Percentiles rank a stretch among this genome's conserved stretches.
phyloP scores from a whole-genome alignment of 1,140 invertebrate species.

The Platyscapa corneri region DNA sequence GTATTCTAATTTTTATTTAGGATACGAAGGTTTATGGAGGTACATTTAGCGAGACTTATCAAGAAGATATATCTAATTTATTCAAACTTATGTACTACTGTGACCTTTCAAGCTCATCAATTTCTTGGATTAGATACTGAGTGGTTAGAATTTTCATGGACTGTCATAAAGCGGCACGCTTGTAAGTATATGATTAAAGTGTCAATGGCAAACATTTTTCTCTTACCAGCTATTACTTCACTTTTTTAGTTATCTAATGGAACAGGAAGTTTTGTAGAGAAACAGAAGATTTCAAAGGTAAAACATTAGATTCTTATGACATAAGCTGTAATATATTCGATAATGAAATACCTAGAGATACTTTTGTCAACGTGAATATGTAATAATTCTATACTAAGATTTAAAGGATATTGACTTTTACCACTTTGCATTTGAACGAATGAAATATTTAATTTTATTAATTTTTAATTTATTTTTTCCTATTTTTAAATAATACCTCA shows the following conservation, averaged over 20 bases:
- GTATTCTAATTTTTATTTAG: constrained; percentile 1
- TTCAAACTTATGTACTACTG: not conserved
- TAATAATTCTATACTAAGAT: not conserved
- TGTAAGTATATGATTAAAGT: not conserved
- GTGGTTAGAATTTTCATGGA: not conserved
- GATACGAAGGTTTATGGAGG: not conserved
- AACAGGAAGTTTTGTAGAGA: not conserved
- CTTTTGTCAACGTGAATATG: not conserved
- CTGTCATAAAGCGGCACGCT: not conserved
- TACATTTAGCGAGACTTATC: not conserved
- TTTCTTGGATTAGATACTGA: not conserved
- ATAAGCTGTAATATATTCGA: constrained; percentile 14
- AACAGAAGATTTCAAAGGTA: constrained; percentile 2
- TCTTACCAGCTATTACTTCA: not conserved
- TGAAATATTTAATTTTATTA: not conserved
- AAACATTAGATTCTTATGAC: not conserved
- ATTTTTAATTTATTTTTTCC: not conserved
- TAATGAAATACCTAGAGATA: constrained; percentile 8
- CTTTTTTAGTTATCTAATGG: constrained; percentile 7
- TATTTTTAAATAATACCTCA: too few relatives aligned
- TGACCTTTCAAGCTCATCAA: constrained; percentile 13
- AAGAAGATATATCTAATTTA: constrained; percentile 15
- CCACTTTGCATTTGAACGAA: not conserved
- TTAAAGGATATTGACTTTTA: not conserved
- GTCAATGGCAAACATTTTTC: constrained; percentile 17